Evolutionary conservation across 2,888 invertebrate species (phyloP), one percentile per base, ranked within the genome.

Genomic region (Amiota minor): DNA sequence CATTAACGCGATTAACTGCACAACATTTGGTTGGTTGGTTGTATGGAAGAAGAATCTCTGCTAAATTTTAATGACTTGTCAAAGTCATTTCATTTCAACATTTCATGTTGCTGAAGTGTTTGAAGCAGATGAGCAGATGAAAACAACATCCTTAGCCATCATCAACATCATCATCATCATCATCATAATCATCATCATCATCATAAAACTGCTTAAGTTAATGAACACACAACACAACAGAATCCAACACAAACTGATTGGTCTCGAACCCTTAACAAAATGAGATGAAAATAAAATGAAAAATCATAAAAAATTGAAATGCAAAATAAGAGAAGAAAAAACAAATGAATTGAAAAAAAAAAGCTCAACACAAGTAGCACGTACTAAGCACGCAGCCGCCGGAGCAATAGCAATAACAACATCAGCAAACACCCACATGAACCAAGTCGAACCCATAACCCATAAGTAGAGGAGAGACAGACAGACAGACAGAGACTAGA

Each of bases 381-480:
- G 67, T 68, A 68, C 67, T 45, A 62, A 62, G 62, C 35, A 35
- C 62, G 35, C 62, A 62, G 62, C n/a, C 62, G 35, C 62, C 62
- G 35, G 35, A 35, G 35, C 35, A 35, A 35, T 6, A 35, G 35
- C 35, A 35, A 23, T 3, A 23, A 3, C 56, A 56, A 16, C 9
- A 56, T 2, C 20, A 59, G 4, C 11, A 59, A 11, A 59, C 59
- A 9, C 18, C 20, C 20, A 59, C 18, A 35, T 35, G 35, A 2
- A 35, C 35, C 35, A 35, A 6, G 35, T 35, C 35, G 35, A 35
- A 35, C 35, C 35, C 2, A 35, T 35, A 35, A 35, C 35, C 35
- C 35, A 35, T n/a, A n/a, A n/a, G n/a, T n/a, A n/a, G n/a, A 35
- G 35, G 35, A 35, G 6, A 35, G 35, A 35, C 35, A 35, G 35